These are phyloP conservation scores for Urosaurus nigricauda DNA, from an alignment of 2,797 vertebrate species.

Conservation along the genomic window DNA sequence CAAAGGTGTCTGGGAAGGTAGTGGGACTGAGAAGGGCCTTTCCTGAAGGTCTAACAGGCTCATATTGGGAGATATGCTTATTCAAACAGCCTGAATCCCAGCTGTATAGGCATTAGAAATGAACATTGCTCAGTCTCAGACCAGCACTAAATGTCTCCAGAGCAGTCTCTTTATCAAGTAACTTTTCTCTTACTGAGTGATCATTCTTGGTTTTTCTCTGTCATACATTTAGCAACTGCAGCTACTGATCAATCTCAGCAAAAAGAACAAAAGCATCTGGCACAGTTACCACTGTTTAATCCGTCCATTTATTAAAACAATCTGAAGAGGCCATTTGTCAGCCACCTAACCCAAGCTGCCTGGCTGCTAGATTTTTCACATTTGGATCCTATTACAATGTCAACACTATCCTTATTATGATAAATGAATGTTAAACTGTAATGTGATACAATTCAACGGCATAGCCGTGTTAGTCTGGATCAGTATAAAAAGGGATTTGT, in stretches of 20 bases:
- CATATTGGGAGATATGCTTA: too few relatives aligned
- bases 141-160: too few relatives aligned
- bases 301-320: not conserved
- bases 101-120: too few relatives aligned
- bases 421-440: conserved; percentile 2
- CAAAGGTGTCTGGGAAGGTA: too few relatives aligned
- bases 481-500: too few relatives aligned
- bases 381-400: not conserved
- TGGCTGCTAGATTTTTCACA: not conserved
- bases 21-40: too few relatives aligned
- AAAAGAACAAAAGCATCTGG: not conserved
- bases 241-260: not conserved
- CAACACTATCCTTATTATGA: not conserved
- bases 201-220: not conserved
- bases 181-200: not conserved
- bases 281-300: not conserved
- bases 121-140: too few relatives aligned
- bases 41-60: too few relatives aligned
- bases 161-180: not conserved
- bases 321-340: conserved; percentile 21
- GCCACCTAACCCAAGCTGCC: not conserved
- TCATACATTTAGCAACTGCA: not conserved
- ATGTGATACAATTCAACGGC: too few relatives aligned
- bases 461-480: too few relatives aligned
- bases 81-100: too few relatives aligned